These are phyloP conservation scores for Neelides sp. DNA, from an alignment of 1,140 invertebrate species.

Conservation along the genomic window DNA sequence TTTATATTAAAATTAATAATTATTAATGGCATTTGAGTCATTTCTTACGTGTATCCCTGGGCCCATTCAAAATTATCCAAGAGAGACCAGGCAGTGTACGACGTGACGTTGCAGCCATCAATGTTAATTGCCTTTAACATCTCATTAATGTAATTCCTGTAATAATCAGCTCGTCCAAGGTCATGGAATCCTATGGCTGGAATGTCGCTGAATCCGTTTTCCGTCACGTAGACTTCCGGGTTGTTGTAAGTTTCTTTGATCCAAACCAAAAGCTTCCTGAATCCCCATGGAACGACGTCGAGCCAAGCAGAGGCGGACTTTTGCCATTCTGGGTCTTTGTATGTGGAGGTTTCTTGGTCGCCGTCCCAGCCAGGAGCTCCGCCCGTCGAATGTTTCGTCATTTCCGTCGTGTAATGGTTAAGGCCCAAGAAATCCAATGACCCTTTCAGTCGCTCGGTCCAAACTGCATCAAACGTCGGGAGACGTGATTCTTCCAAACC, in stretches of 20 bases:
- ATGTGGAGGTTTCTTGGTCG: not conserved
- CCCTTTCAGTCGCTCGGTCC: slow-evolving; percentile 41
- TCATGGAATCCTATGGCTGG: not conserved
- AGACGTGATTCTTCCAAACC: slow-evolving; percentile 23
- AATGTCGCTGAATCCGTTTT: slow-evolving; percentile 10
- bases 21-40: not conserved
- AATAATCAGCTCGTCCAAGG: slow-evolving; percentile 6
- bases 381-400: not conserved
- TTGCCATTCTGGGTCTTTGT: slow-evolving; percentile 7
- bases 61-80: slow-evolving; percentile 15
- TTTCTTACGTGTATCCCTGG: not conserved
- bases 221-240: slow-evolving; percentile 39
- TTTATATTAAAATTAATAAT: not conserved
- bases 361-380: not conserved
- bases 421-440: slow-evolving; percentile 9
- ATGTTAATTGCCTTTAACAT: slow-evolving; percentile 20
- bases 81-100: slow-evolving; percentile 19
- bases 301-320: slow-evolving; percentile 1
- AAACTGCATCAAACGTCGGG: slow-evolving; percentile 29
- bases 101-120: slow-evolving; percentile 23
- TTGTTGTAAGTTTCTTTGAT: slow-evolving; percentile 47
- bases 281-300: slow-evolving; percentile 35
- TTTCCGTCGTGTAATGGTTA: slow-evolving; percentile 13
- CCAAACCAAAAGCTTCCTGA: slow-evolving; percentile 50
- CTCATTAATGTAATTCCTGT: slow-evolving; percentile 21